These are phyloP conservation scores for Sarcophaga caerulescens DNA, from an alignment of 2,888 invertebrate genomes.

Conservation along the genomic window DNA sequence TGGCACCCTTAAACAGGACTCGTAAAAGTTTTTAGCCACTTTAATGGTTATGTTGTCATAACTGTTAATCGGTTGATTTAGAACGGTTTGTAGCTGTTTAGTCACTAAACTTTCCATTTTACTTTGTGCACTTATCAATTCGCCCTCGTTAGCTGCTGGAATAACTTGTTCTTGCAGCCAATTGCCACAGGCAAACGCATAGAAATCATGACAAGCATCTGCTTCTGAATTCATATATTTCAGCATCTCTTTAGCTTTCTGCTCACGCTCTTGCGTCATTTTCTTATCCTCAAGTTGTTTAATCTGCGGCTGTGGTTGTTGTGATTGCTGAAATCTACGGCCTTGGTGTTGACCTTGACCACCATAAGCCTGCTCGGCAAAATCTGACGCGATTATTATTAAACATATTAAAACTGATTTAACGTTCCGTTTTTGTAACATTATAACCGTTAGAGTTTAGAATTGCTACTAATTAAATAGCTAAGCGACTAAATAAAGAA, in stretches of 20 bases:
- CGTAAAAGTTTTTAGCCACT: constrained; percentile 75
- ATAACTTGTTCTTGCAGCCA: constrained; percentile 73
- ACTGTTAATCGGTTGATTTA: constrained; percentile 67
- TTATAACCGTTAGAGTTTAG: constrained; percentile 61
- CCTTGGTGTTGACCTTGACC: constrained; percentile 54
- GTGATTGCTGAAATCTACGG: constrained; percentile 14
- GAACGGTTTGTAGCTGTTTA: constrained; percentile 71
- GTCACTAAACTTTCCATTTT: constrained; percentile 70
- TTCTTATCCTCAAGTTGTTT: constrained; percentile 32
- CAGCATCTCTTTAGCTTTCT: constrained; percentile 65
- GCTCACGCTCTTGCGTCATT: constrained; percentile 42
- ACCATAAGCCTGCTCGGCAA: background rate
- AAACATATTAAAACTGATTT: constrained; percentile 46
- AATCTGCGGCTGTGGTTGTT: constrained; percentile 22
- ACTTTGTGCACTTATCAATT: constrained; percentile 71
- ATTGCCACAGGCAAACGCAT: constrained; percentile 77
- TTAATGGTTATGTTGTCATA: constrained; percentile 67
- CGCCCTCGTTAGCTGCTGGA: constrained; percentile 56
- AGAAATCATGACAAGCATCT: constrained; percentile 78
- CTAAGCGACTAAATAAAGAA: constrained; percentile 8
- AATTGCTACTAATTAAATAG: constrained; percentile 52
- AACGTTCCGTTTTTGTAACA: constrained; percentile 54
- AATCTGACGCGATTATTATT: constrained; percentile 24
- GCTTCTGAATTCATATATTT: constrained; percentile 74
- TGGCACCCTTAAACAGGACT: constrained; percentile 71